phyloP scores from a whole-genome alignment of 2,797 vertebrate species.

The Cynodonichthys magdalenae region DNA sequence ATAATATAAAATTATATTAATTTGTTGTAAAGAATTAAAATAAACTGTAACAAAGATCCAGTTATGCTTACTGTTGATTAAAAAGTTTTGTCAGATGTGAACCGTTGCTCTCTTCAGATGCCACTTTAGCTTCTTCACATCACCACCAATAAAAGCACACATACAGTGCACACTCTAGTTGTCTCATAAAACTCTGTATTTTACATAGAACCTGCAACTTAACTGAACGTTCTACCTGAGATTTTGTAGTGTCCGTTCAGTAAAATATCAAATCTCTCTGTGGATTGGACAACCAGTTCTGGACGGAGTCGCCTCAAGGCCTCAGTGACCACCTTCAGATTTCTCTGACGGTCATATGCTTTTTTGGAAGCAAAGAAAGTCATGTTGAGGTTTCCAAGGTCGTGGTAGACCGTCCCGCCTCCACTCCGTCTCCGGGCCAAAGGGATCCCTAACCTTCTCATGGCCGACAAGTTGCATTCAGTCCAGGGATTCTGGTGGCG shows the following conservation, averaged over 20 bases:
- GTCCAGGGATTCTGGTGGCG: conserved; percentile 97
- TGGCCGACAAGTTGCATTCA: conserved; percentile 86
- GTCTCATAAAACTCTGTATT: no score
- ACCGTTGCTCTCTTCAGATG: no score
- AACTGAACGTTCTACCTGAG: conserved; percentile 79
- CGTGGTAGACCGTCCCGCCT: conserved; percentile 94
- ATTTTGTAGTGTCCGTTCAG: conserved; percentile 88
- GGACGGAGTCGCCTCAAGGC: conserved; percentile 84
- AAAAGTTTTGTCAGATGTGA: no score
- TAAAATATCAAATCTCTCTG: conserved; percentile 88
- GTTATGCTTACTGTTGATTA: no score
- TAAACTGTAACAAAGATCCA: no score
- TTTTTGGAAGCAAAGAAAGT: conserved; percentile 92
- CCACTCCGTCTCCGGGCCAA: conserved; percentile 92
- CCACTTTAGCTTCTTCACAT: no score
- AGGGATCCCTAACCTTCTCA: conserved; percentile 82
- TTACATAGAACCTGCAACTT: neutral
- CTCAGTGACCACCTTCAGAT: conserved; percentile 86
- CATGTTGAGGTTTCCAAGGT: conserved; percentile 93
- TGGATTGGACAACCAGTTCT: conserved; percentile 83
- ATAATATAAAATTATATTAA: no score
- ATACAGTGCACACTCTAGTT: no score
- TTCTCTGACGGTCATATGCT: conserved; percentile 87
- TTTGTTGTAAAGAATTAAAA: no score
- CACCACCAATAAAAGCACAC: no score